Evolutionary conservation across 2,113 vertebrate species (phyloP).

Genomic region (Peucedramus taeniatus): DNA sequence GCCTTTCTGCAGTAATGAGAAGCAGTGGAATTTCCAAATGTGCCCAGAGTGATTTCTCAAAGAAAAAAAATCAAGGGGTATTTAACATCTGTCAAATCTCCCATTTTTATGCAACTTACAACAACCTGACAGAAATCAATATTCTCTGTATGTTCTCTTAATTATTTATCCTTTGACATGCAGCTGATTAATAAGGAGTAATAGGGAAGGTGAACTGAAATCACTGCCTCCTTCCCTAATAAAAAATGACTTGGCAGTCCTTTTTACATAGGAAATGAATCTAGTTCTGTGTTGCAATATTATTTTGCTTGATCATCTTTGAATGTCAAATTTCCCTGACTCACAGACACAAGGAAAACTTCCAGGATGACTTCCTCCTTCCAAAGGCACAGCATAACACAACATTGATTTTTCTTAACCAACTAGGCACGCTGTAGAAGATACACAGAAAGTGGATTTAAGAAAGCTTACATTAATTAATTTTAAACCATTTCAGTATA

Average conservation of each 20-base stretch:
- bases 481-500: neutral
- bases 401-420: neutral
- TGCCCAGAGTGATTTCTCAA: neutral
- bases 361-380: accelerated
- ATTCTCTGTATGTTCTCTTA: neutral
- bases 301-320: neutral
- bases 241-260: neutral
- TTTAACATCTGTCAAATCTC: neutral
- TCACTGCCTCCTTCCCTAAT: neutral
- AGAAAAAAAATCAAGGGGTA: neutral
- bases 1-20: neutral
- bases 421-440: neutral
- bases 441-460: neutral
- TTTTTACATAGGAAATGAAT: neutral
- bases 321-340: neutral
- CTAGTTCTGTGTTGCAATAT: neutral
- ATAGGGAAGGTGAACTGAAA: neutral
- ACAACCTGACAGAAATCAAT: neutral
- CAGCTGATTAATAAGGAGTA: neutral
- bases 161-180: neutral
- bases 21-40: neutral
- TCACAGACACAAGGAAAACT: neutral
- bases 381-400: neutral
- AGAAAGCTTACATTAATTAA: neutral
- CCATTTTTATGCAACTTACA: neutral